A percentile compares a stretch with the other conserved stretches of the same genome.
These are phyloP conservation scores for Hemichromis elongatus DNA, from an alignment of 2,113 vertebrate genomes.

Conservation along the genomic window DNA sequence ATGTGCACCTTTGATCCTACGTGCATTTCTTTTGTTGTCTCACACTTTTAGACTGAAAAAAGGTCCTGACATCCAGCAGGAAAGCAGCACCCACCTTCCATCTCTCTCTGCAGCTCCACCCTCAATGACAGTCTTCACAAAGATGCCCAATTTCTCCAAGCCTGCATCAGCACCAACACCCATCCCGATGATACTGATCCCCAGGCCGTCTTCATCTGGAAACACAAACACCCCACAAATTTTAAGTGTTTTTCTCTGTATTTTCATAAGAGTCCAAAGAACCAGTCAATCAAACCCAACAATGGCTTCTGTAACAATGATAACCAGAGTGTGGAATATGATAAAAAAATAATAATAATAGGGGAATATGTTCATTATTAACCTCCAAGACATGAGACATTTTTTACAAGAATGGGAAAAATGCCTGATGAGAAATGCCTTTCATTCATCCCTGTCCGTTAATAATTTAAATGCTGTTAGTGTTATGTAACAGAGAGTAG, in stretches of 20 bases:
- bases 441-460: constrained; percentile 1
- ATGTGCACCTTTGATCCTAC: background rate
- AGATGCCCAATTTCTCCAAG: constrained; percentile 96
- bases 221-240: background rate
- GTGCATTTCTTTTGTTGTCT: background rate
- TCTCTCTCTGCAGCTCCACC: constrained; percentile 93
- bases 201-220: constrained; percentile 93
- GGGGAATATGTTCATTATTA: constrained; percentile 1
- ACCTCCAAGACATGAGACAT: background rate
- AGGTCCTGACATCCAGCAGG: background rate
- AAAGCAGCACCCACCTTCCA: constrained; percentile 76
- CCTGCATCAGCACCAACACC: constrained; percentile 97
- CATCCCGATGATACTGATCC: constrained; percentile 98
- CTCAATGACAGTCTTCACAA: constrained; percentile 97
- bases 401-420: background rate
- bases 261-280: background rate
- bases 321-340: background rate
- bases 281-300: background rate
- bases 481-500: constrained; percentile 37
- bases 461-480: constrained; percentile 37
- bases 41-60: background rate
- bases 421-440: constrained; percentile 18
- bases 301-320: background rate
- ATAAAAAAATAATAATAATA: background rate
- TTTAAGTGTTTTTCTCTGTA: background rate